These are phyloP conservation scores for Theropithecus gelada DNA, from an alignment of 2,113 vertebrate species.

Conservation along the genomic window DNA sequence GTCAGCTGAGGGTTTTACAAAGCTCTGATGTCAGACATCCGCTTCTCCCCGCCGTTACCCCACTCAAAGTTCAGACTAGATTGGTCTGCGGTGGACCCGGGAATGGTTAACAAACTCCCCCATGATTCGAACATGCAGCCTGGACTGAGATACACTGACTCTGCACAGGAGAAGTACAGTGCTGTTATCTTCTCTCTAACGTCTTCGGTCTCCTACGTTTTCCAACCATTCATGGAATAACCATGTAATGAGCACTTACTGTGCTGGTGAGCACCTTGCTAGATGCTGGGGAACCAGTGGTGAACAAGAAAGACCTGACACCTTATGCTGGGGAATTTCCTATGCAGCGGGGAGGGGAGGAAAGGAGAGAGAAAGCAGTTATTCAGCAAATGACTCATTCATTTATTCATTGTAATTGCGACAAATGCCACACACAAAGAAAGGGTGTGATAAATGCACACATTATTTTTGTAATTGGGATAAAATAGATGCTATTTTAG, in stretches of 20 bases:
- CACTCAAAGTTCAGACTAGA: background rate
- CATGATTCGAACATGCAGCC: background rate
- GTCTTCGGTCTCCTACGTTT: background rate
- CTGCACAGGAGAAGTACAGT: background rate
- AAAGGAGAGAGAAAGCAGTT: background rate
- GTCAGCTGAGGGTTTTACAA: background rate
- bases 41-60: accelerated
- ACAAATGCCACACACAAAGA: background rate
- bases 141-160: background rate
- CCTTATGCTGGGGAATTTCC: background rate
- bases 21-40: background rate
- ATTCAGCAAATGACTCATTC: background rate
- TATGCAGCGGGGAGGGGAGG: too few relatives aligned
- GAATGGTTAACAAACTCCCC: background rate
- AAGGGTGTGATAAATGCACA: background rate
- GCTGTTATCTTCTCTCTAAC: background rate
- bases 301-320: background rate
- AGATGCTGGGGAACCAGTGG: background rate
- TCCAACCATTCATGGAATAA: background rate
- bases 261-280: background rate
- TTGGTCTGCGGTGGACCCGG: too few relatives aligned
- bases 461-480: background rate
- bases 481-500: background rate
- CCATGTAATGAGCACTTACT: background rate
- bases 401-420: background rate